phyloP scores from a whole-genome alignment of 1,140 invertebrate species.

The Drosophila tani region DNA sequence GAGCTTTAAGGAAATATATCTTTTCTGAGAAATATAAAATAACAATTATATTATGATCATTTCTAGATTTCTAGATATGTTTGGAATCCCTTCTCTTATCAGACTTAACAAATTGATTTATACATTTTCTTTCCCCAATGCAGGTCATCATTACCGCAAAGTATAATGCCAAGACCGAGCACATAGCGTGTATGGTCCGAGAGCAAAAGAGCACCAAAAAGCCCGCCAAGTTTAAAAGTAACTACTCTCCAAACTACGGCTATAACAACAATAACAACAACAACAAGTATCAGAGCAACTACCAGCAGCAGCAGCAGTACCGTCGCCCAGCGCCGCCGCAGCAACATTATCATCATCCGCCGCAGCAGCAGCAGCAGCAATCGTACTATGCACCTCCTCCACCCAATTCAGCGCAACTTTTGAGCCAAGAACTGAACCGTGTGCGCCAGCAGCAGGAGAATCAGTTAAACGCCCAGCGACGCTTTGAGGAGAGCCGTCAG shows the following conservation, averaged over 20 bases:
- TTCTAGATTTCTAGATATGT: background rate
- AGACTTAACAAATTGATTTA: background rate
- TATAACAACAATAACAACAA: too few relatives aligned
- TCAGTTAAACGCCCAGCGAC: background rate
- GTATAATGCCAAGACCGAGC: slow-evolving; percentile 61
- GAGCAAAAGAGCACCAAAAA: slow-evolving; percentile 42
- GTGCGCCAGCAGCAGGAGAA: slow-evolving; percentile 20
- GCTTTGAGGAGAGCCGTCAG: slow-evolving; percentile 2
- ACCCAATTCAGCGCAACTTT: background rate
- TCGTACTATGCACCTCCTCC: background rate
- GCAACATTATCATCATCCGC: background rate
- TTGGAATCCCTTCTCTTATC: too few relatives aligned
- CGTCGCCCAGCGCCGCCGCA: background rate
- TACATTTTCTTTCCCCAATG: background rate
- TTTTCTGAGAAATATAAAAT: too few relatives aligned
- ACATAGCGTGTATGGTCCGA: slow-evolving; percentile 72
- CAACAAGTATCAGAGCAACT: background rate
- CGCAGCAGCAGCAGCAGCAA: slow-evolving; percentile 1
- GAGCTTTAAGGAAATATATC: background rate
- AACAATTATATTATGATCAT: too few relatives aligned
- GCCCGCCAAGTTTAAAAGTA: background rate
- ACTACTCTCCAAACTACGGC: background rate
- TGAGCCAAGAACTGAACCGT: background rate
- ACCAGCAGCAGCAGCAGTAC: background rate
- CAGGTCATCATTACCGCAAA: slow-evolving; percentile 63